Evolutionary conservation across 2,113 vertebrate species (phyloP).

Genomic region (Orycteropus afer): DNA sequence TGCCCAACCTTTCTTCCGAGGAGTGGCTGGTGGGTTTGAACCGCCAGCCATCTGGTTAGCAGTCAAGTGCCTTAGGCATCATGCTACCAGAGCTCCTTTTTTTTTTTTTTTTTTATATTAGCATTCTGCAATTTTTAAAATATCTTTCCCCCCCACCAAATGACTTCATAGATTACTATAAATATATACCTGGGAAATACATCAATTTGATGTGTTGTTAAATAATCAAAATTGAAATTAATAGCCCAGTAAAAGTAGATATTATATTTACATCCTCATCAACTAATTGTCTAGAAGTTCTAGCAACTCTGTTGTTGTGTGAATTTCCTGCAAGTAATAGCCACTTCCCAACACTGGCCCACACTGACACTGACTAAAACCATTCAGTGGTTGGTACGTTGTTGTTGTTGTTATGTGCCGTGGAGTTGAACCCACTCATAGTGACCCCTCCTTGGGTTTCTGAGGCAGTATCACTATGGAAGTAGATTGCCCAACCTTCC

Average conservation of each 20-base stretch:
- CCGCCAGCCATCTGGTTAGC: no score
- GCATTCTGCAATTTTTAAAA: background rate
- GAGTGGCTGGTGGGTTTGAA: no score
- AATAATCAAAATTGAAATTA: slow-evolving; percentile 13
- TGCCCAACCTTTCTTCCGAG: no score
- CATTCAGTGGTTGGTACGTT: accelerated
- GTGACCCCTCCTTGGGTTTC: no score
- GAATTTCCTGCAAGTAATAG: background rate
- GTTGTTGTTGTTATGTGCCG: no score
- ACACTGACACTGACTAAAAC: background rate
- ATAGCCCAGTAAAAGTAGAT: background rate
- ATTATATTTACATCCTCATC: background rate
- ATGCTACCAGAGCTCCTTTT: no score
- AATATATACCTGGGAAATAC: background rate
- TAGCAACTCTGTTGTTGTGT: background rate
- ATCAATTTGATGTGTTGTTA: background rate
- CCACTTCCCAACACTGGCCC: background rate
- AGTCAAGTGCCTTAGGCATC: no score
- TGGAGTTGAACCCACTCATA: no score
- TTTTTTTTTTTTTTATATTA: background rate
- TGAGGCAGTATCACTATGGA: no score
- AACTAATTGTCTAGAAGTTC: background rate
- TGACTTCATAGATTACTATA: background rate
- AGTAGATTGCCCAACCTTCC: no score
- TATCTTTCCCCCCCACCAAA: background rate